These are phyloP conservation scores for Ctena decussata DNA, from an alignment of 2,888 invertebrate species.

Conservation along the genomic window DNA sequence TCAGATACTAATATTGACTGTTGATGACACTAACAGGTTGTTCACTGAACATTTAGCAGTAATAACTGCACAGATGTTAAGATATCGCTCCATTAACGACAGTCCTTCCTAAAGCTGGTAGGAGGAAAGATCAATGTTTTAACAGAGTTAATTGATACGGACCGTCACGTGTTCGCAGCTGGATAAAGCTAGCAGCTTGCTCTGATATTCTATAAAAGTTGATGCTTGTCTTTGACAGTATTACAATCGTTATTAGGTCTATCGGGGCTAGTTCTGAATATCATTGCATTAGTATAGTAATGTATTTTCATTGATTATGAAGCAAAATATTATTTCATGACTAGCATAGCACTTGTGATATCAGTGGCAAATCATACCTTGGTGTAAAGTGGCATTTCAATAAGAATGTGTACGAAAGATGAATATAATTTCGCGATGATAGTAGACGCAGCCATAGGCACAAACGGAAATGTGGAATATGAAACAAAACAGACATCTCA, in stretches of 20 bases:
- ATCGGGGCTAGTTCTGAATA: too few relatives aligned
- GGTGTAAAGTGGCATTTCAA: too few relatives aligned
- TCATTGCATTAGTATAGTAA: too few relatives aligned
- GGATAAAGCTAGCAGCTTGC: background rate
- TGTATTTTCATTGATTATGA: too few relatives aligned
- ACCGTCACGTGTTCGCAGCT: background rate
- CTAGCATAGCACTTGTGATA: background rate
- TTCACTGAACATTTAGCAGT: background rate
- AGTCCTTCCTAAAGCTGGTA: background rate
- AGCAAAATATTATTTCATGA: too few relatives aligned
- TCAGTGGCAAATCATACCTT: too few relatives aligned
- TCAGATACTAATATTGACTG: too few relatives aligned
- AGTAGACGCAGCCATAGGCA: background rate
- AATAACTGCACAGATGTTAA: background rate
- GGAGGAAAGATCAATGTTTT: background rate
- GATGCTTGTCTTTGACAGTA: background rate
- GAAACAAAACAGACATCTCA: constrained; percentile 30
- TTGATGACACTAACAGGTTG: too few relatives aligned
- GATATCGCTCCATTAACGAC: background rate
- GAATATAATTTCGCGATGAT: background rate
- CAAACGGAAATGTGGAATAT: background rate
- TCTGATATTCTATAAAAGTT: background rate
- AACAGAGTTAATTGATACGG: background rate
- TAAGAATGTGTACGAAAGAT: background rate
- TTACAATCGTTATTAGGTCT: too few relatives aligned